Conservation (phyloP, 2,797 vertebrate species). For the Sylvilagus floridanus region DNA sequence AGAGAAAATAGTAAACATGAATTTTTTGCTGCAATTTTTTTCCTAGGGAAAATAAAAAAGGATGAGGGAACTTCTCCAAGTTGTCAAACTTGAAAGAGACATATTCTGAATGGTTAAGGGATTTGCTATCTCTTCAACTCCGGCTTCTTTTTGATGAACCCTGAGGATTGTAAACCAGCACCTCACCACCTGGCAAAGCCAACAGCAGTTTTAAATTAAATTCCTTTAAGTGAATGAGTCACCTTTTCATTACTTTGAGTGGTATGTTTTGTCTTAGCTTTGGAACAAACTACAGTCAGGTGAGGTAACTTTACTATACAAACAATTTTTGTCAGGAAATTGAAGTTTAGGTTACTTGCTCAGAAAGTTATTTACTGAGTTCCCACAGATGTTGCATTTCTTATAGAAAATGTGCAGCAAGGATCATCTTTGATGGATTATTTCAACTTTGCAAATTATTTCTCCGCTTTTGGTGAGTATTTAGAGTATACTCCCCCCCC, state of each 20-base stretch:
- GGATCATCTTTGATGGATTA: background rate
- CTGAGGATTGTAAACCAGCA: background rate
- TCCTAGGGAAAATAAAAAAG: background rate
- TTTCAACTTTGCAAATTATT: slow-evolving; percentile 2
- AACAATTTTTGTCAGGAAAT: background rate
- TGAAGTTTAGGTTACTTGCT: background rate
- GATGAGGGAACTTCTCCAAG: background rate
- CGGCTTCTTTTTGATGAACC: background rate
- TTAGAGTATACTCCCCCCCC: background rate
- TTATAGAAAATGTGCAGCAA: background rate
- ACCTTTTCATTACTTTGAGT: background rate
- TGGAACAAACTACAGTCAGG: background rate
- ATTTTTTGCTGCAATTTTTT: background rate
- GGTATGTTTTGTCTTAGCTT: background rate
- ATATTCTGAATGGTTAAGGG: background rate
- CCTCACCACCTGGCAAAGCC: background rate
- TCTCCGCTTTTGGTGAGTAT: background rate
- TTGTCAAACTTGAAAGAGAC: background rate
- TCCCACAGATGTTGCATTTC: background rate
- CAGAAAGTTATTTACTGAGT: background rate
- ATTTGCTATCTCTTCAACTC: background rate
- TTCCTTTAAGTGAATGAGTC: slow-evolving; percentile 3
- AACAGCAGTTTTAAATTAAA: slow-evolving; percentile 8
- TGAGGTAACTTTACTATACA: background rate
- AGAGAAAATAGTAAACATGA: background rate